Percentiles rank a stretch among this genome's conserved stretches.
phyloP scores from a whole-genome alignment of 2,888 invertebrate genomes.

The Nomada goodeniana region DNA sequence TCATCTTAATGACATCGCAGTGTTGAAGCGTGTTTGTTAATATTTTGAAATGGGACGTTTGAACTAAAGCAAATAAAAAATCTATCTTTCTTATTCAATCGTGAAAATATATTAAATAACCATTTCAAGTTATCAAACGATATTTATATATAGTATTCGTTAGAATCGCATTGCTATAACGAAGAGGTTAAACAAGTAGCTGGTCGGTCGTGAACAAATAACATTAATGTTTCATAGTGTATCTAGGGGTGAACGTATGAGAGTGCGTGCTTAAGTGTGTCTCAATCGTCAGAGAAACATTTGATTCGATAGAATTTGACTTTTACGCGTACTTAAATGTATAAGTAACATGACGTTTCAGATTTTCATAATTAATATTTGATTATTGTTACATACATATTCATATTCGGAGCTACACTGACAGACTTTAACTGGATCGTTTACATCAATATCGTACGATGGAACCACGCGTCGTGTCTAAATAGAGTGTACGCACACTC shows the following conservation, averaged over 20 bases:
- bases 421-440: constrained; percentile 1
- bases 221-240: neutral
- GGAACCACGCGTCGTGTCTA: neutral
- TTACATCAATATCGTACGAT: neutral
- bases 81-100: neutral
- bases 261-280: neutral
- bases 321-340: neutral
- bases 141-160: neutral
- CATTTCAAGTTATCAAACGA: neutral
- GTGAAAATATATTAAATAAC: neutral
- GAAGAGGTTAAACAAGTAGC: constrained; percentile 9
- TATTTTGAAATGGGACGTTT: constrained; percentile 4
- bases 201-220: neutral
- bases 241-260: neutral
- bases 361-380: neutral
- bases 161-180: neutral
- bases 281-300: no score
- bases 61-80: constrained; percentile 1
- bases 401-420: no score
- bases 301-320: neutral
- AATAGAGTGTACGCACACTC: constrained; percentile 11
- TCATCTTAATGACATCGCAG: constrained; percentile 3
- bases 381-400: neutral
- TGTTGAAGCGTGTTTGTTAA: constrained; percentile 13
- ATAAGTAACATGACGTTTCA: neutral